Evolutionary conservation across 2,113 vertebrate genomes (phyloP).

Genomic region (Mormyrus iriodes): DNA sequence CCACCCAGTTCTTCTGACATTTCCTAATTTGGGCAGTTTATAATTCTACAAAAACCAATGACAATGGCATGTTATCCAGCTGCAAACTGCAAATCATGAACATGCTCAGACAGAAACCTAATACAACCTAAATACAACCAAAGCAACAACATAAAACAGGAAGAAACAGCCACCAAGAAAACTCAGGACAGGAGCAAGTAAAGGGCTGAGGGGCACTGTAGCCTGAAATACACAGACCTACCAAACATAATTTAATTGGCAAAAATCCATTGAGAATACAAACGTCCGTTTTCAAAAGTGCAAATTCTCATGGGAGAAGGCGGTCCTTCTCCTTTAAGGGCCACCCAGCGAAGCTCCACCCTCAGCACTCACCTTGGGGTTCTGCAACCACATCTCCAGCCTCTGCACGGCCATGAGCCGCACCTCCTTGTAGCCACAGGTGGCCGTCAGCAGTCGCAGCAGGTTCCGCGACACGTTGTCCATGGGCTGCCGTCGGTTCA

Average conservation of each 20-base stretch:
- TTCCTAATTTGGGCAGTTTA: background rate
- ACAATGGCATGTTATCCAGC: background rate
- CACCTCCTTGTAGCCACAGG: conserved; percentile 91
- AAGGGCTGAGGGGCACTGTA: background rate
- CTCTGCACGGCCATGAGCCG: conserved; percentile 87
- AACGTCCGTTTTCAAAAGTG: background rate
- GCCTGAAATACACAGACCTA: background rate
- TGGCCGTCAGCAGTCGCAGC: conserved; percentile 84
- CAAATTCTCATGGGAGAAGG: background rate
- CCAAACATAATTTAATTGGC: background rate
- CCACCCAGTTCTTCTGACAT: background rate
- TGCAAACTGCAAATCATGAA: background rate
- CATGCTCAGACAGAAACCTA: background rate
- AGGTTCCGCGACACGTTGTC: conserved; percentile 93
- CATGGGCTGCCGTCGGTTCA: conserved; percentile 92
- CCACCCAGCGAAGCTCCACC: background rate
- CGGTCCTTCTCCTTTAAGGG: background rate
- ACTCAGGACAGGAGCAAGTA: background rate
- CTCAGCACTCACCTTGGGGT: conserved; percentile 82
- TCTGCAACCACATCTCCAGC: conserved; percentile 98
- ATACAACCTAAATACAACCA: background rate
- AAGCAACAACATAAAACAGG: background rate
- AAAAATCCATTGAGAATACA: background rate
- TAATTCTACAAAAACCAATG: background rate
- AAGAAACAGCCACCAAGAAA: background rate